Percentiles rank a stretch among this genome's conserved stretches.
phyloP scores from a whole-genome alignment of 2,797 vertebrate species.

The Aselliscus stoliczkanus region DNA sequence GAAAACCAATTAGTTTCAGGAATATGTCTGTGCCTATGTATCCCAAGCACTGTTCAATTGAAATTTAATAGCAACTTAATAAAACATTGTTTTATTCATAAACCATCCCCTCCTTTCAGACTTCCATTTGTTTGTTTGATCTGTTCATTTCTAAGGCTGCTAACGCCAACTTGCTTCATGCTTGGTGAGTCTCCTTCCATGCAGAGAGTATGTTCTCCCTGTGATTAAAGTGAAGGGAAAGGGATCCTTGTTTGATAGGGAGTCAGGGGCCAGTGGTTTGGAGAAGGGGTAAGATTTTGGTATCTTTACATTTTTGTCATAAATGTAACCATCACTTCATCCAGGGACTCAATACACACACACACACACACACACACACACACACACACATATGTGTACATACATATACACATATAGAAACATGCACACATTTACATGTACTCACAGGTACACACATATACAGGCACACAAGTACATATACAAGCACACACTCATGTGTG shows the following conservation, averaged over 20 bases:
- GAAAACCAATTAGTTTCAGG: slow-evolving; percentile 86
- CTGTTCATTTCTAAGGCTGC: slow-evolving; percentile 54
- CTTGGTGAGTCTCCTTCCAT: neutral
- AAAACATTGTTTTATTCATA: slow-evolving; percentile 81
- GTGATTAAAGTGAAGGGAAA: neutral
- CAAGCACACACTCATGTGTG: neutral
- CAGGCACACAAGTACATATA: neutral
- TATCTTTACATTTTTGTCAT: neutral
- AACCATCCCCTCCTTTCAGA: slow-evolving; percentile 48
- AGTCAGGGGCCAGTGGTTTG: neutral
- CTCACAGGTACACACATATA: too few species aligned
- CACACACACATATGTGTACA: too few species aligned
- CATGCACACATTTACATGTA: accelerated
- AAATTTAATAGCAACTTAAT: slow-evolving; percentile 79
- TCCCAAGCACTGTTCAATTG: slow-evolving; percentile 78
- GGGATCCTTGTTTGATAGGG: neutral
- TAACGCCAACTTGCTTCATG: neutral
- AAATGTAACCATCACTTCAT: neutral
- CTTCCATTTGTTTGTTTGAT: slow-evolving; percentile 69
- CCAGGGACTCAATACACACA: neutral
- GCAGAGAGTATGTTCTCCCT: neutral
- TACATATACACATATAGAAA: neutral
- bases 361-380: neutral
- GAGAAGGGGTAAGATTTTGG: neutral
- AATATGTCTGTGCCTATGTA: slow-evolving; percentile 78